phyloP scores from a whole-genome alignment of 2,888 invertebrate species.

The Thecocarcelia acutangulata region DNA sequence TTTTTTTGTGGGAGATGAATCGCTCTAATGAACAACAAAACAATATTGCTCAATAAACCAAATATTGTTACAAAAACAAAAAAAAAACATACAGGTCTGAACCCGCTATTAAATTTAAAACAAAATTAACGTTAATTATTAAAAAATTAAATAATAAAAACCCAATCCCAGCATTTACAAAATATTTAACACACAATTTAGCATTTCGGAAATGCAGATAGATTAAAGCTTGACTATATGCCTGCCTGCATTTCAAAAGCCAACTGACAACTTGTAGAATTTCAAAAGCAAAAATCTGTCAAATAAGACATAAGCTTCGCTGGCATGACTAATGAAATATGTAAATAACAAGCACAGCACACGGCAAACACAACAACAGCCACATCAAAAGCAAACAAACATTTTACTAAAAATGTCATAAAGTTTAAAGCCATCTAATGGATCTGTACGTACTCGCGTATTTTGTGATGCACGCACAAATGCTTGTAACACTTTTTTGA shows the following conservation, averaged over 20 bases:
- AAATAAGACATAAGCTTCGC: conserved; percentile 43
- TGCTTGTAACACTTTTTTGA: conserved; percentile 60
- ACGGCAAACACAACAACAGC: background rate
- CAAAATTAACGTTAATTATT: no score
- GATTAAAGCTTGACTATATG: conserved; percentile 35
- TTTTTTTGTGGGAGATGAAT: no score
- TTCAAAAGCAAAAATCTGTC: conserved; percentile 50
- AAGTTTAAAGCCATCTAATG: background rate
- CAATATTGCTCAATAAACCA: no score
- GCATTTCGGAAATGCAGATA: conserved; percentile 60
- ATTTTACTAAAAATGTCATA: conserved; percentile 21
- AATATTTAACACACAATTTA: conserved; percentile 47
- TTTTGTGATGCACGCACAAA: conserved; percentile 44
- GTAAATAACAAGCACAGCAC: no score
- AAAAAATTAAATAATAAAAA: background rate
- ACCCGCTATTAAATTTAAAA: no score
- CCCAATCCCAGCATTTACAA: conserved; percentile 7
- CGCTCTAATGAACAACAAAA: no score
- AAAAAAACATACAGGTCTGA: no score
- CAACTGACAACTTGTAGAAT: conserved; percentile 46
- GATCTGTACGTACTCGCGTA: no score
- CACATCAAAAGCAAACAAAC: background rate
- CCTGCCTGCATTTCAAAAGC: conserved; percentile 13
- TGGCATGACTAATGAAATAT: conserved; percentile 36
- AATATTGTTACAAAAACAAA: no score